Evolutionary conservation across 1,140 invertebrate genomes (phyloP).

Genomic region (Drosophila lacertosa): DNA sequence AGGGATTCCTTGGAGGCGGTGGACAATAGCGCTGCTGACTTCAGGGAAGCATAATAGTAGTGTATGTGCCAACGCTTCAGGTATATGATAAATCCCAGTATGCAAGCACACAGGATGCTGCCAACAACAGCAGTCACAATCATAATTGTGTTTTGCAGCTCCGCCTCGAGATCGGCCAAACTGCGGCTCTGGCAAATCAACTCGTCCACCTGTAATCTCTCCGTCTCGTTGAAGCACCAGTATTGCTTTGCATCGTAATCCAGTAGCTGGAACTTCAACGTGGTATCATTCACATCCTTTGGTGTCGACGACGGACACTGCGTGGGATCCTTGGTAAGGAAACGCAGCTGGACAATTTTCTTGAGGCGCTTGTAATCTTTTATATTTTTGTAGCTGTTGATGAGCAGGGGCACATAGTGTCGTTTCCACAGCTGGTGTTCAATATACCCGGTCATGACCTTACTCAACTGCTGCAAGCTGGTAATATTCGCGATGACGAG

Average conservation of each 20-base stretch:
- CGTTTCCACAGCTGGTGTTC: slow-evolving; percentile 47
- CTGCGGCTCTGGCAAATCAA: slow-evolving; percentile 49
- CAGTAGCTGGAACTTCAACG: slow-evolving; percentile 72
- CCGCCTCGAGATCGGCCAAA: slow-evolving; percentile 30
- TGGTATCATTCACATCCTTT: slow-evolving; percentile 32
- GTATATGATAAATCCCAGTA: slow-evolving; percentile 77
- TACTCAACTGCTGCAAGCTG: slow-evolving; percentile 1
- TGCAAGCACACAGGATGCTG: slow-evolving; percentile 66
- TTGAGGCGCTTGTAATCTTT: slow-evolving; percentile 46
- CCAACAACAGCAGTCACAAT: slow-evolving; percentile 55
- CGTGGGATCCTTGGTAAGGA: slow-evolving; percentile 15
- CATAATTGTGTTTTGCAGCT: slow-evolving; percentile 47
- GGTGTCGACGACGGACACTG: slow-evolving; percentile 30
- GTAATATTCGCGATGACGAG: slow-evolving; percentile 21
- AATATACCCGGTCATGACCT: slow-evolving; percentile 7
- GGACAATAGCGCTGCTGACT: slow-evolving; percentile 84
- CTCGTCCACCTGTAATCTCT: slow-evolving; percentile 58
- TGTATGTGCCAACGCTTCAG: slow-evolving; percentile 85
- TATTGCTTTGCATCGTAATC: slow-evolving; percentile 76
- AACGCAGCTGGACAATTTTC: slow-evolving; percentile 51
- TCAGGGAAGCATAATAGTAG: slow-evolving; percentile 86
- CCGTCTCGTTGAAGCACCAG: slow-evolving; percentile 79
- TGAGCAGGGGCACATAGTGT: slow-evolving; percentile 47
- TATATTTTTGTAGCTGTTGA: slow-evolving; percentile 56
- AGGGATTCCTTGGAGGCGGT: slow-evolving; percentile 59